Base-by-base conservation (phyloP, 1,140 invertebrate species). In the Ips typographus region DNA sequence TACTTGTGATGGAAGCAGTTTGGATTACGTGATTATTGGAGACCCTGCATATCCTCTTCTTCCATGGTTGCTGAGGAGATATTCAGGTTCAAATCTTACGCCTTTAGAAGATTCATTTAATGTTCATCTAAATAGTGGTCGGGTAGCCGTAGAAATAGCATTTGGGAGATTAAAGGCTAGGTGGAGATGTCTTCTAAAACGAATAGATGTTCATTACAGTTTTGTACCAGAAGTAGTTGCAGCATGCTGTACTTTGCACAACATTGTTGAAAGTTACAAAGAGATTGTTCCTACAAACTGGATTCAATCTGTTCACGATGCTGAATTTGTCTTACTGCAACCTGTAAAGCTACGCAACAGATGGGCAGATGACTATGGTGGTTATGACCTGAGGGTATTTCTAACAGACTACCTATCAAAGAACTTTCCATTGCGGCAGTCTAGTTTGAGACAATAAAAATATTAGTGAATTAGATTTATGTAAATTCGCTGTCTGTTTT, bases 51-150 rank as follows among this genome's bases (percentile, higher is more conserved):
- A 75, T 52, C 72, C 67, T 52, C 47, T 70, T 42, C 47, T 76
- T 5, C 62, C 70, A 67, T 75, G 74, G 74, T 41, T 83, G 68
- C 72, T 83, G 68, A 81, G 80, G 55, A 73, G 72, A 42, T 80
- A 75, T 69, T 51, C 72, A n/a, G 65, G 69, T 47, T 44, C 69
- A 53, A 44, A 72, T 40, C 71, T 38, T 51, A 38, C 63, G 40
- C 55, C 73, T 59, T 4, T 40, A 59, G 64, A 81, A 69, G 64
- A 75, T 51, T 78, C 74, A 55, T 78, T 78, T 68, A 80, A 80
- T 65, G 75, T 75, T 47, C 72, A 80, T 58, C 7, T 75, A 38
- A 76, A 59, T 70, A 47, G 72, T 4, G 76, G 71, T 51, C 69
- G 78, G 51, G 55, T 78, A 38, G 62, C 73, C 59, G 63, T 79